Conservation (phyloP, 2,888 invertebrate species). For the Incurvaria masculella region DNA sequence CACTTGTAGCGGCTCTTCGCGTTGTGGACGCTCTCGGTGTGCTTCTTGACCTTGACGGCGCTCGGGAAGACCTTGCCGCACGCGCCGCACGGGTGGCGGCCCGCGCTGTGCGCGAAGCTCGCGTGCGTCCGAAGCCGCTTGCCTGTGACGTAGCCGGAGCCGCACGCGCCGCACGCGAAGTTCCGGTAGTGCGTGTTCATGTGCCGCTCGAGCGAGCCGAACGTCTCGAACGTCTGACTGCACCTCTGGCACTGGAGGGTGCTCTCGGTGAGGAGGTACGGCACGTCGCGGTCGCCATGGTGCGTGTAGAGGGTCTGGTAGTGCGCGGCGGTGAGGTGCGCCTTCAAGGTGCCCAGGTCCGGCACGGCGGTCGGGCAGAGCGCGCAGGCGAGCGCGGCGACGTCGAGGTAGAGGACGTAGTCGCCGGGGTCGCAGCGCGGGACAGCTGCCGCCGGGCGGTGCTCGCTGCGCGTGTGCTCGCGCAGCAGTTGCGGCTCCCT, state of each 20-base stretch:
- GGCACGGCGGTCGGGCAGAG: constrained; percentile 23
- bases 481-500: constrained; percentile 26
- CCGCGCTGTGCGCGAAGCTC: constrained; percentile 14
- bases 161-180: constrained; percentile 21
- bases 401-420: constrained; percentile 36
- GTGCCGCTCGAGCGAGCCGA: constrained; percentile 17
- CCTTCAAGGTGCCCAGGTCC: constrained; percentile 30
- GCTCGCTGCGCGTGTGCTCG: constrained; percentile 24
- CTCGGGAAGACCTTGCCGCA: constrained; percentile 27
- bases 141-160: constrained; percentile 30
- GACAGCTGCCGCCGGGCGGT: constrained; percentile 23
- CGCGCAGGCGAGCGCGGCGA: constrained; percentile 30
- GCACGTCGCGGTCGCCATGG: constrained; percentile 33
- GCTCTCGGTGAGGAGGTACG: constrained; percentile 26
- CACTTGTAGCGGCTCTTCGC: constrained; percentile 24
- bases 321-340: constrained; percentile 30
- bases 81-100: constrained; percentile 16
- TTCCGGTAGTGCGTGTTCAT: constrained; percentile 20
- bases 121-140: constrained; percentile 32
- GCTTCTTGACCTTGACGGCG: constrained; percentile 20
- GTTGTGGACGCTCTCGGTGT: constrained; percentile 23
- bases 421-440: constrained; percentile 30
- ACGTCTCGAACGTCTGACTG: constrained; percentile 26
- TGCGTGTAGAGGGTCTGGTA: constrained; percentile 28
- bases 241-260: constrained; percentile 36